Base-by-base conservation (phyloP, 2,888 invertebrate genomes). In the Fabriciana adippe region DNA sequence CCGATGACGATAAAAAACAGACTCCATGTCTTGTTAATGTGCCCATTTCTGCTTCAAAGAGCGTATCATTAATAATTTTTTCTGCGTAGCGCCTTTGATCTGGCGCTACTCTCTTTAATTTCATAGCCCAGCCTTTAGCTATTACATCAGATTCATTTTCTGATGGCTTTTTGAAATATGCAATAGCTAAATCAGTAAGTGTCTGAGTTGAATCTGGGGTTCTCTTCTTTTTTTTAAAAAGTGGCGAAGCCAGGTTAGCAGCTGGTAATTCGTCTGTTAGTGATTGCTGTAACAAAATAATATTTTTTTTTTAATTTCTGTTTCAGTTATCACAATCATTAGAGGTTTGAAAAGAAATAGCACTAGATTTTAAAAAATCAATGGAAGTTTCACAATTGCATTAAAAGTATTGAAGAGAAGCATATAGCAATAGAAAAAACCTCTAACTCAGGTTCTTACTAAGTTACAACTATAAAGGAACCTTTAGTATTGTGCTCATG, bases 41-140 rank as follows among this genome's bases (percentile, higher is more conserved):
- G 11, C 69, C 71, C 67, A 69, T 60, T 67, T 67, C 69, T 3
- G 55, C 71, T 68, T 73, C 70, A 53, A 72, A 73, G 35, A 72
- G 61, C 16, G 57, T 55, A 41, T 69, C 65, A 35, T 69, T 69
- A 18, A 69, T 72, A n/a, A 72, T 71, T 67, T 74, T 74, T 59
- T 74, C 72, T 6, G 71, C 72, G 55, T 64, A 72, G 8, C 61
- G 59, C 67, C 68, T 60, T 67, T 73, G 74, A 53, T 72, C 68
- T 51, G 72, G 61, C 15, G 60, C 15, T 64, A 73, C 55, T 54
- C 70, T 67, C n/a, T 54, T 53, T n/a, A 72, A 47, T 68, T 74
- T 71, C 15, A 72, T 51, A 55, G 72, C 72, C 70, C 72, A 72
- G 14, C 66, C 64, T 50, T 69, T 74, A 35, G 70, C 69, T 15